phyloP scores from a whole-genome alignment of 2,113 vertebrate species.

The Aramus guarauna region DNA sequence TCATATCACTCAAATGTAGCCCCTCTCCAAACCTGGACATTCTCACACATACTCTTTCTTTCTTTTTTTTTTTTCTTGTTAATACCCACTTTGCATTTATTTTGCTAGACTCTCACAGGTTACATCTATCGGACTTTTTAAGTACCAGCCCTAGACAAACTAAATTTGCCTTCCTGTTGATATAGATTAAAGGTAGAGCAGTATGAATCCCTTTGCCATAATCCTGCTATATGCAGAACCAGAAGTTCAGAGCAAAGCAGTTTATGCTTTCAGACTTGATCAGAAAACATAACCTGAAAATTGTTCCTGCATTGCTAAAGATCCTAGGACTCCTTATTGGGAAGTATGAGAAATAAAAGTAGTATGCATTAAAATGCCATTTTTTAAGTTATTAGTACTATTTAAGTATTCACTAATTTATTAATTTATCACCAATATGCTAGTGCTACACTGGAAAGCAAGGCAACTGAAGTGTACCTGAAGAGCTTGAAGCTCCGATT shows the following conservation, averaged over 20 bases:
- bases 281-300: slow-evolving; percentile 32
- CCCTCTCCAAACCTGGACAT: not conserved
- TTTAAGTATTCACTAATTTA: not conserved
- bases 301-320: not conserved
- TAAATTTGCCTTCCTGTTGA: slow-evolving; percentile 59
- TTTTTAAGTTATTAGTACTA: not conserved
- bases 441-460: not conserved
- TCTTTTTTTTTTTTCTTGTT: not conserved
- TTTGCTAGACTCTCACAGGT: slow-evolving; percentile 26
- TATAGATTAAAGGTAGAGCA: slow-evolving; percentile 63
- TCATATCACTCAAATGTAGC: not conserved
- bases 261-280: slow-evolving; percentile 36
- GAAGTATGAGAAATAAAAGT: not conserved
- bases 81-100: not conserved
- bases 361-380: not conserved
- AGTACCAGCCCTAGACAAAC: slow-evolving; percentile 27
- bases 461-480: not conserved
- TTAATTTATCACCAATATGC: not conserved
- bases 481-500: not conserved
- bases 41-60: not conserved
- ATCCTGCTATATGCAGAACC: slow-evolving; percentile 70
- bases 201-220: slow-evolving; percentile 57
- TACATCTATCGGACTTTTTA: slow-evolving; percentile 25
- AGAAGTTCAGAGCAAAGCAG: not conserved
- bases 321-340: not conserved